Percentiles rank a stretch among this genome's conserved stretches.
phyloP scores from a whole-genome alignment of 2,113 vertebrate genomes.

The Pteruthius melanotis region DNA sequence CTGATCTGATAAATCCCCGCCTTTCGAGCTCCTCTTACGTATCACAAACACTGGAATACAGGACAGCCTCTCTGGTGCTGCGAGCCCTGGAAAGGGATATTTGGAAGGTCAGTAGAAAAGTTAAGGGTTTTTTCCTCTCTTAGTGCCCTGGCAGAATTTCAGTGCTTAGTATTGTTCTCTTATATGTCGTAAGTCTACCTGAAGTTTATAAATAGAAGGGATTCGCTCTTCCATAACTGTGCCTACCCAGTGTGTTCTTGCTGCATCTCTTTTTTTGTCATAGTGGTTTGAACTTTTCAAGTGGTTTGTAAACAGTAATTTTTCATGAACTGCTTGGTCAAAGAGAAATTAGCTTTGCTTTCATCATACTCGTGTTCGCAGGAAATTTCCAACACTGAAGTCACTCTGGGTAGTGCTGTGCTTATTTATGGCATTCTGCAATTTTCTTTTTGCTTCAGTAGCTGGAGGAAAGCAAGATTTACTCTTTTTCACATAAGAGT shows the following conservation, averaged over 20 bases:
- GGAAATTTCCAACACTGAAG: neutral
- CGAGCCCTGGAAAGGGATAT: conserved; percentile 75
- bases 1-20: conserved; percentile 84
- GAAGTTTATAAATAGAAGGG: neutral
- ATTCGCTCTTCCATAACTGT: neutral
- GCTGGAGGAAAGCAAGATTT: neutral
- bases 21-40: conserved; percentile 77
- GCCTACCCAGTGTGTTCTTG: neutral
- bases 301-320: neutral
- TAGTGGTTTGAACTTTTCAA: neutral
- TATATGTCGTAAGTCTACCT: neutral
- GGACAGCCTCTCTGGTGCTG: conserved; percentile 82
- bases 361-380: neutral
- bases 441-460: neutral
- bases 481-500: neutral
- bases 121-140: neutral
- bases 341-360: neutral
- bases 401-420: neutral
- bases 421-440: neutral
- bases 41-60: conserved; percentile 78
- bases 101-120: conserved; percentile 75
- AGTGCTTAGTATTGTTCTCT: neutral
- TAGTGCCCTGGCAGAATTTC: neutral
- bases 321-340: neutral
- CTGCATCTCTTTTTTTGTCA: neutral